These are phyloP conservation scores for Rhorus exstirpatorius DNA, from an alignment of 2,888 invertebrate species.

Conservation along the genomic window DNA sequence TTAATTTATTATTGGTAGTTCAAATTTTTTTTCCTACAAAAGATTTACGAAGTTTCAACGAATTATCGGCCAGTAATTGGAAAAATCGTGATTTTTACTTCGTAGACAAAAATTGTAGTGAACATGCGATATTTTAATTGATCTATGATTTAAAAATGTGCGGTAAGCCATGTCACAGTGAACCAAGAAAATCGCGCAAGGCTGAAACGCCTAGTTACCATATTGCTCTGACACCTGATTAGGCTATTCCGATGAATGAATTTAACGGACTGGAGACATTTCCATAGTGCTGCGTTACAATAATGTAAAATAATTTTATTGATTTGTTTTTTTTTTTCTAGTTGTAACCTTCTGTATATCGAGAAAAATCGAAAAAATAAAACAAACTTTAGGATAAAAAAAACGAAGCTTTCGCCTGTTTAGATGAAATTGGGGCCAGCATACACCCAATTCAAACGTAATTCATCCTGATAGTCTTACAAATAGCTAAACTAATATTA, in stretches of 20 bases:
- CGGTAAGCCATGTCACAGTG: slow-evolving; percentile 75
- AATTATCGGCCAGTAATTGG: too few relatives aligned
- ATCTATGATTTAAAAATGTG: too few relatives aligned
- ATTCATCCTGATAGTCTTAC: slow-evolving; percentile 80
- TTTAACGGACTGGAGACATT: slow-evolving; percentile 82
- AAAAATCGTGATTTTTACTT: too few relatives aligned
- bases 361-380: slow-evolving; percentile 5
- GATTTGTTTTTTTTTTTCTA: background rate
- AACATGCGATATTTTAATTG: too few relatives aligned
- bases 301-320: background rate
- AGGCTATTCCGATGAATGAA: slow-evolving; percentile 78
- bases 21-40: too few relatives aligned
- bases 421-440: slow-evolving; percentile 74
- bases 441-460: slow-evolving; percentile 85
- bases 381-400: slow-evolving; percentile 1
- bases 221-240: slow-evolving; percentile 82
- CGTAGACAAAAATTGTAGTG: too few relatives aligned
- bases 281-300: slow-evolving; percentile 75
- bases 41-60: too few relatives aligned
- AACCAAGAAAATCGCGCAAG: slow-evolving; percentile 59
- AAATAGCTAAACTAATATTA: too few relatives aligned
- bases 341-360: slow-evolving; percentile 95
- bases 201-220: slow-evolving; percentile 82
- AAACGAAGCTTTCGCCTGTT: background rate
- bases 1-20: too few relatives aligned